These are phyloP conservation scores for Montipora capitata DNA, from an alignment of 92 coral and sea anemone genomes.

Conservation along the genomic window DNA sequence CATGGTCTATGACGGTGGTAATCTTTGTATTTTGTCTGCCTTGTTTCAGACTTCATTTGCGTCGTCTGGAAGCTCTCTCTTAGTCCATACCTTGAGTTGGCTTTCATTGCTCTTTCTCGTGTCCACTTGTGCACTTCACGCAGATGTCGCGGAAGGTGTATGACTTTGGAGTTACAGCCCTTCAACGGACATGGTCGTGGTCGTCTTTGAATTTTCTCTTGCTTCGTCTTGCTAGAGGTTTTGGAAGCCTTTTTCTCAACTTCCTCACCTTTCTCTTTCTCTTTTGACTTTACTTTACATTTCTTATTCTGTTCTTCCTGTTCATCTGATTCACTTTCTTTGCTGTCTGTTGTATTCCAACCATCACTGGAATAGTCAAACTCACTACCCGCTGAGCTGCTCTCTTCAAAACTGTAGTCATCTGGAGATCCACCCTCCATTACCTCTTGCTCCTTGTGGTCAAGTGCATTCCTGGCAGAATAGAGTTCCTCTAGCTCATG, in stretches of 20 bases:
- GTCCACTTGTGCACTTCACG: conserved; percentile 45
- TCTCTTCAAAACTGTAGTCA: not conserved
- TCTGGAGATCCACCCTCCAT: not conserved
- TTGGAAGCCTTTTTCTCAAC: not conserved
- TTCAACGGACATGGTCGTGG: conserved; percentile 1
- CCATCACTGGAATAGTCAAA: not conserved
- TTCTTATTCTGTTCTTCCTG: not conserved
- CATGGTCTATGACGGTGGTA: conserved; percentile 38
- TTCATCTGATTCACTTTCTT: not conserved
- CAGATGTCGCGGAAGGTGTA: conserved; percentile 45
- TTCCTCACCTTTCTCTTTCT: not conserved
- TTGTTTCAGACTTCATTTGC: not conserved
- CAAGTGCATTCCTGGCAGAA: too few relatives aligned
- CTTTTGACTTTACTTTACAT: not conserved
- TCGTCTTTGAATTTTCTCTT: not conserved
- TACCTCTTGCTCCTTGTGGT: too few relatives aligned
- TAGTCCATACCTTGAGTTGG: conserved; percentile 31
- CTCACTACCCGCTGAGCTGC: not conserved
- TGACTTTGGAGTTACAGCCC: conserved; percentile 17
- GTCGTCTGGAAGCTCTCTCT: conserved; percentile 34
- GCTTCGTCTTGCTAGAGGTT: not conserved
- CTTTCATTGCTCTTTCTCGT: conserved; percentile 22
- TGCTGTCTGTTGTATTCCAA: not conserved
- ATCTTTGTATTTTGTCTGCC: not conserved
- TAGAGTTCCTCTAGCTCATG: not conserved